phyloP scores from a whole-genome alignment of 1,140 invertebrate species.

The Penaeus chinensis region DNA sequence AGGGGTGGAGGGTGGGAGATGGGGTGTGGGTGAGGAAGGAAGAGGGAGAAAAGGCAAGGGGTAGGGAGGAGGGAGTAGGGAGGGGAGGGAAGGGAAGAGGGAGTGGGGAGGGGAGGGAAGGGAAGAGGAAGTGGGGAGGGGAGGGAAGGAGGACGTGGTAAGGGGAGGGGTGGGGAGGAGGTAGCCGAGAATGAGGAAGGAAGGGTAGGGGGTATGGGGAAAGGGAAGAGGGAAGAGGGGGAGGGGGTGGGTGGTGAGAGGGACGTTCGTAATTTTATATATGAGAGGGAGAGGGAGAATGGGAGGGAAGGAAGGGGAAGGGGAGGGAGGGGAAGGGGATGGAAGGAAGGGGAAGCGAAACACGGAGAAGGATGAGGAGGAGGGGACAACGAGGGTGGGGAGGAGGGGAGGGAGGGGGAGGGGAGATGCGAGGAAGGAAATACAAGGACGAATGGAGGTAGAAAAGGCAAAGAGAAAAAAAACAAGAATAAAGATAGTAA shows the following conservation, averaged over 20 bases:
- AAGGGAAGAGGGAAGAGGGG: not conserved
- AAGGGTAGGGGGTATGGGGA: conserved; percentile 11
- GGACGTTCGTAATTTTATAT: not conserved
- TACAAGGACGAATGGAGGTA: not conserved
- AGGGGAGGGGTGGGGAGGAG: not conserved
- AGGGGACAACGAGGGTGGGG: not conserved
- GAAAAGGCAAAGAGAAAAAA: not conserved
- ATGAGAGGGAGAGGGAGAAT: too few species aligned
- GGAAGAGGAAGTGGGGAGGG: not conserved
- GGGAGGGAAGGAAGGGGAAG: not conserved
- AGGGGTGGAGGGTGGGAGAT: not conserved
- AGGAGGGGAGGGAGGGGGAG: not conserved
- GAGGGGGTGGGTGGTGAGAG: not conserved
- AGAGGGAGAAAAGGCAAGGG: not conserved
- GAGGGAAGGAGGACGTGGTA: not conserved
- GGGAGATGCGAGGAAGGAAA: not conserved
- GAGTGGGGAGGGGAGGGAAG: not conserved
- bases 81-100: not conserved
- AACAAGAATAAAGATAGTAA: not conserved
- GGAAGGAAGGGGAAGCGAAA: not conserved
- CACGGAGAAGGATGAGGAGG: not conserved
- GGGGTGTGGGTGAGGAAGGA: not conserved
- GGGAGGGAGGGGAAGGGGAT: not conserved
- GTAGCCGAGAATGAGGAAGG: not conserved
- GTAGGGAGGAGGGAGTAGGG: conserved; percentile 2